Percentiles rank a stretch among this genome's conserved stretches.
Conservation (phyloP, 1,140 invertebrate species). For the Drosophila ficusphila region DNA sequence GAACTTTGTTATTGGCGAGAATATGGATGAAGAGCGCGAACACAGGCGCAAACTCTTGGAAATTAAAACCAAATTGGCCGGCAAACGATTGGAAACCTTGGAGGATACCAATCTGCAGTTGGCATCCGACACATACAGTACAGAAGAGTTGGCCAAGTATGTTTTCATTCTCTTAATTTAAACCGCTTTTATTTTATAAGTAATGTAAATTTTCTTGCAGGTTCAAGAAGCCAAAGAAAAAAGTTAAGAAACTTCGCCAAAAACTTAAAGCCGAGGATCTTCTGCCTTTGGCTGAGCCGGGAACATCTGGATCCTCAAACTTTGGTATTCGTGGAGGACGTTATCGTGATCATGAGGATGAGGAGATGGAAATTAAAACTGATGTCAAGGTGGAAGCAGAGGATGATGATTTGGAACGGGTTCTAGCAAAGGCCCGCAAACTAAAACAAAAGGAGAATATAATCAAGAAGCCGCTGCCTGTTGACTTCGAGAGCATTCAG, state of each 20-base stretch:
- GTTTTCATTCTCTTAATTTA: not conserved
- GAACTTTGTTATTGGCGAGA: constrained; percentile 92
- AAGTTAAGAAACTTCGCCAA: constrained; percentile 87
- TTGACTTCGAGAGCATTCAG: constrained; percentile 83
- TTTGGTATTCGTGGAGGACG: constrained; percentile 85
- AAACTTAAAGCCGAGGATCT: constrained; percentile 87
- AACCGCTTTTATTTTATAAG: not conserved
- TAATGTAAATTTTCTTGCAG: constrained; percentile 66
- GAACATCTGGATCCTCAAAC: constrained; percentile 84
- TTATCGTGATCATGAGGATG: constrained; percentile 76
- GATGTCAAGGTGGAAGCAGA: constrained; percentile 89
- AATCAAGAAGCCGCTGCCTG: constrained; percentile 82
- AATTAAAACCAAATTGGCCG: constrained; percentile 87
- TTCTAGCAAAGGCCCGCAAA: constrained; percentile 90
- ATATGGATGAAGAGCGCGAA: constrained; percentile 84
- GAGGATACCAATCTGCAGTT: constrained; percentile 88
- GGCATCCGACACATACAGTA: constrained; percentile 95
- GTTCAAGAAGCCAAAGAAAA: constrained; percentile 98
- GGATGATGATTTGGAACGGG: constrained; percentile 88
- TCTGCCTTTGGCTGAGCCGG: constrained; percentile 66
- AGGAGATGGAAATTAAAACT: constrained; percentile 84
- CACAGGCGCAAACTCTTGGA: constrained; percentile 85
- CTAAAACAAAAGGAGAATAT: constrained; percentile 87
- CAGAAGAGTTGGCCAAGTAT: constrained; percentile 89
- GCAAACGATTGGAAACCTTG: constrained; percentile 90